Base-by-base conservation (phyloP, 2,888 invertebrate genomes). In the Zygogramma bicolorata region DNA sequence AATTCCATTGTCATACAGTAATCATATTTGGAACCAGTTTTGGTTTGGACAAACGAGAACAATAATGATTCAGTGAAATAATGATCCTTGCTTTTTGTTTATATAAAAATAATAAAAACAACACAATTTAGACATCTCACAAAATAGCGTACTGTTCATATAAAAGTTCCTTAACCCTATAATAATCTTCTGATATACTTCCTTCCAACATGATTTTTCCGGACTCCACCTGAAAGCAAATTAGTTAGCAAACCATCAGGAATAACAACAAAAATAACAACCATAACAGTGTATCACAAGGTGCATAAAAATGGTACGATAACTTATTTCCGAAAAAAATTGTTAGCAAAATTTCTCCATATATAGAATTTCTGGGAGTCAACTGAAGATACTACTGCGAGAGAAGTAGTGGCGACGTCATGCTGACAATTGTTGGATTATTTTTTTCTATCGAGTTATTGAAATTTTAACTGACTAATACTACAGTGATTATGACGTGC, bases 81-180 rank as follows among this genome's bases (percentile, higher is more conserved):
- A 46, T 46, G 18, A 8, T n/a, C 29, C 3, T 20, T 13, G n/a
- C 13, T 15, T 59, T 34, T 25, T 22, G 10, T 58, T 67, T 6
- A 29, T 34, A 60, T 46, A 58, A 42, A 60, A 61, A 15, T 62
- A 25, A 61, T 20, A 61, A 34, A 68, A 34, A 31, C 22, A 40
- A 59, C 13, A 60, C 59, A 65, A 22, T 59, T 13, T 29, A 71
- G 34, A 53, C 73, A 60, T 61, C 20, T 76, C 90, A 98, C 66
- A 98, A 93, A 84, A 99, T 97, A 70, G 98, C 99, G 87, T 98
- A 99, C 86, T 99, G 98, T 76, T 96, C 94, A 85, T 99, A 99
- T 31, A 99, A 88, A 40, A 98, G 88, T 80, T 97, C 95, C 70
- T 98, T 90, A 59, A 99, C 94, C 90, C 92, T 94, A 88, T 95